Conservation (phyloP, 2,797 vertebrate genomes). For the Vireo griseus region DNA sequence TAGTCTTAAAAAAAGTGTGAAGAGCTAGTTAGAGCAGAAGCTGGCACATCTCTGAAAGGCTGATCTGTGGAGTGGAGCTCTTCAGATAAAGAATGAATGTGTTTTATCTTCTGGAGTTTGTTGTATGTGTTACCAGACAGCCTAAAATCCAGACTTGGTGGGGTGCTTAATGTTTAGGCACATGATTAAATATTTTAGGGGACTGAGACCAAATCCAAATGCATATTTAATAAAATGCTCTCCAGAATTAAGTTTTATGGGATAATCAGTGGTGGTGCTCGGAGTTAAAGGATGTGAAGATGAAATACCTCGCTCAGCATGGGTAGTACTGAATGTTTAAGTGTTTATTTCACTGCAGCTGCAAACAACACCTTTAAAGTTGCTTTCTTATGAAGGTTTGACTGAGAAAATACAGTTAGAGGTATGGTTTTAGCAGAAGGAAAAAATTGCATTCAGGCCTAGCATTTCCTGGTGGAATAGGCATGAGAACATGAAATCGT, state of each 20-base stretch:
- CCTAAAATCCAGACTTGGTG: not conserved
- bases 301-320: not conserved
- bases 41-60: slow-evolving; percentile 20
- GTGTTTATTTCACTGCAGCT: not conserved
- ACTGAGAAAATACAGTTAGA: not conserved
- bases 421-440: not conserved
- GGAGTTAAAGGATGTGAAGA: not conserved
- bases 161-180: not conserved
- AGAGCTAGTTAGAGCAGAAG: slow-evolving; percentile 37
- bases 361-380: not conserved
- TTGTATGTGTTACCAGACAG: not conserved
- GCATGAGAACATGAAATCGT: not conserved
- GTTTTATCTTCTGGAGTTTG: not conserved
- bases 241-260: not conserved
- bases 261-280: not conserved
- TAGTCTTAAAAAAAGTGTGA: slow-evolving; percentile 57
- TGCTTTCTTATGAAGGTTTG: not conserved
- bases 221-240: not conserved
- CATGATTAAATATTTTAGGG: not conserved
- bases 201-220: not conserved
- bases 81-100: not conserved
- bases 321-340: not conserved
- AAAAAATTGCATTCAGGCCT: not conserved
- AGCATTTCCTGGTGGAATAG: not conserved
- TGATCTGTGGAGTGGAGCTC: slow-evolving; percentile 5